Evolutionary conservation across 2,797 vertebrate species (phyloP).

Genomic region (Gallirallus australis): DNA sequence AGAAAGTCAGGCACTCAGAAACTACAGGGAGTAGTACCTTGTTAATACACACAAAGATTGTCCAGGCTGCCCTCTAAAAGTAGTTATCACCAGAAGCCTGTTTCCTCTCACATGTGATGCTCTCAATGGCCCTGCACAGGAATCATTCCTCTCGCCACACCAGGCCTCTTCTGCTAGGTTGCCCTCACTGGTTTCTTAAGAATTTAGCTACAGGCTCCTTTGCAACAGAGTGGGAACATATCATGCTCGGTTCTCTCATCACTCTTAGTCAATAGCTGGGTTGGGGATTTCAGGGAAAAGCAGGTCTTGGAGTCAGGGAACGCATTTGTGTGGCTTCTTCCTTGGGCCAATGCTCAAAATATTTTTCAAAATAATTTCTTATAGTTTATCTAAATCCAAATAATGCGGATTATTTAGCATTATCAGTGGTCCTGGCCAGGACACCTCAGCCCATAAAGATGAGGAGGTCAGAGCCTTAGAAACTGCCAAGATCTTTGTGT

Average conservation of each 20-base stretch:
- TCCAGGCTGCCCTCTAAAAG: neutral
- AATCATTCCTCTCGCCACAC: neutral
- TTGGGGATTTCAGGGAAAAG: neutral
- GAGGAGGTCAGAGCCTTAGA: neutral
- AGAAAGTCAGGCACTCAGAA: neutral
- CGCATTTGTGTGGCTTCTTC: neutral
- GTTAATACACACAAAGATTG: neutral
- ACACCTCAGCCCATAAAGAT: neutral
- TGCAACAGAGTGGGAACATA: neutral
- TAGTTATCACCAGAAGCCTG: neutral
- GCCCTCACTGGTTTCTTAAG: neutral
- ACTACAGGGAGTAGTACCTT: neutral
- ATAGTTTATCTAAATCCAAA: neutral
- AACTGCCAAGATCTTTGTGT: neutral
- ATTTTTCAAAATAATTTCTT: neutral
- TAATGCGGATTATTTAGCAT: neutral
- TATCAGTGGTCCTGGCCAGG: neutral
- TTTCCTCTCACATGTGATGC: neutral
- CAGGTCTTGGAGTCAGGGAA: neutral
- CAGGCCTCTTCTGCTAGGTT: neutral
- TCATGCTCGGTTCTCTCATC: accelerated
- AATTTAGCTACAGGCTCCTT: neutral
- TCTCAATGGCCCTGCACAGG: accelerated
- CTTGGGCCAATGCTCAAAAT: neutral
- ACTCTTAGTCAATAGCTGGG: neutral